Percentiles rank a stretch among this genome's conserved stretches.
phyloP scores from a whole-genome alignment of 2,888 invertebrate species.

The Stenoptilia bipunctidactyla region DNA sequence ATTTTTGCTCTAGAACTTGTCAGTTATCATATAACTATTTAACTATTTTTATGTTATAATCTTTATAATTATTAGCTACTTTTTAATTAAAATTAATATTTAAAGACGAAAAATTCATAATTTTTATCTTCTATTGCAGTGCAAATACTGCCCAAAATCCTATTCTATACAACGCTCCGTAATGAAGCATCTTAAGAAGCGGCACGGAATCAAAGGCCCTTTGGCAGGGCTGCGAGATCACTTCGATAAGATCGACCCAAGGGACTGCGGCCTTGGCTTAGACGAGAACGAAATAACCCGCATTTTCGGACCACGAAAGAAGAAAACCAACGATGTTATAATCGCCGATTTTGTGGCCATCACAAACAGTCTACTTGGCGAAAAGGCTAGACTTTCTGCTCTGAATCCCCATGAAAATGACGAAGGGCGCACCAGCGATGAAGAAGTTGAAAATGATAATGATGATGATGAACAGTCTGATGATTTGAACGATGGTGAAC shows the following conservation, averaged over 20 bases:
- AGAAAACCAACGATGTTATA: conserved; percentile 23
- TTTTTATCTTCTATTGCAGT: conserved; percentile 40
- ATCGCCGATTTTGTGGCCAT: conserved; percentile 34
- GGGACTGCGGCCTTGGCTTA: conserved; percentile 45
- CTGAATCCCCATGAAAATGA: conserved; percentile 2
- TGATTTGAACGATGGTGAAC: conserved; percentile 17
- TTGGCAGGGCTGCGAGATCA: conserved; percentile 34
- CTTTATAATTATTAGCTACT: no score
- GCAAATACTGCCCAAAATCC: conserved; percentile 59
- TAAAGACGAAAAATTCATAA: no score
- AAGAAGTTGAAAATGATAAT: conserved; percentile 16
- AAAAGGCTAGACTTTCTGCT: neutral
- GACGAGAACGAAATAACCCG: conserved; percentile 44
- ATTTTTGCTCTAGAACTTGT: no score
- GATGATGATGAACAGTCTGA: conserved; percentile 18
- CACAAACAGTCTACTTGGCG: conserved; percentile 16
- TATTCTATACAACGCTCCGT: conserved; percentile 57
- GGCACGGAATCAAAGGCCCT: conserved; percentile 39
- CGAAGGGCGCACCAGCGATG: conserved; percentile 8
- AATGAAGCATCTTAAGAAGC: conserved; percentile 51
- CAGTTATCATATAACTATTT: no score
- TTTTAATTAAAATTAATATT: no score
- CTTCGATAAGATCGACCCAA: conserved; percentile 42
- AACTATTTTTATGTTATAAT: no score
- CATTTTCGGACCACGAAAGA: conserved; percentile 50